These are phyloP conservation scores for Aphelocoma californica DNA, from an alignment of 2,797 vertebrate species.

Conservation along the genomic window DNA sequence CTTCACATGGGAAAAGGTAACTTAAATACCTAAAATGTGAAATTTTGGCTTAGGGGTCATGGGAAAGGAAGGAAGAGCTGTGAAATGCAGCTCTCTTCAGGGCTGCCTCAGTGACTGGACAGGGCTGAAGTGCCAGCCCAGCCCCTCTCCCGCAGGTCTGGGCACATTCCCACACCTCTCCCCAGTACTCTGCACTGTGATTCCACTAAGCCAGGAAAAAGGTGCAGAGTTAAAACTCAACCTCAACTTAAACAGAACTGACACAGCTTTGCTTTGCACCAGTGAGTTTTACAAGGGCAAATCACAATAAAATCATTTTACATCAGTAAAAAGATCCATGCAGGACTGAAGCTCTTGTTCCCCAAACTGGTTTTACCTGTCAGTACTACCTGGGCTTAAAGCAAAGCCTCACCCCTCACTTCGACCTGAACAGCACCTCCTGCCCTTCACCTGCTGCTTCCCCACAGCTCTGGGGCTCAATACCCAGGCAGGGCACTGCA, in stretches of 20 bases:
- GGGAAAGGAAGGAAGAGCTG: background rate
- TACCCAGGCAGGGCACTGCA: rapidly evolving
- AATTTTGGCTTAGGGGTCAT: background rate
- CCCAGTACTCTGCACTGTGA: background rate
- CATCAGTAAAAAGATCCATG: background rate
- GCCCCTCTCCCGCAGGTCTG: background rate
- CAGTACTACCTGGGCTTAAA: background rate
- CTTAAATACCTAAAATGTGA: background rate
- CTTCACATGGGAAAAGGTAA: background rate
- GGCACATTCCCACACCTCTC: background rate
- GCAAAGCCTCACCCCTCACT: background rate
- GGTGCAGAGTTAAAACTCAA: background rate
- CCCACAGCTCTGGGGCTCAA: background rate
- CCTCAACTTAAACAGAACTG: background rate
- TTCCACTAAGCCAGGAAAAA: background rate
- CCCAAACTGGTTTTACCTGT: background rate
- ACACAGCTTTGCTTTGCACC: background rate
- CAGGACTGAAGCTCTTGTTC: background rate
- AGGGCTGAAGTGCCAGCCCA: background rate
- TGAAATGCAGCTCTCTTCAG: background rate
- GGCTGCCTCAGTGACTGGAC: background rate
- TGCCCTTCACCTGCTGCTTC: background rate
- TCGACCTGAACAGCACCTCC: background rate
- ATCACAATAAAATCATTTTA: background rate
- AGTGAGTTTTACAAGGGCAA: background rate